These are phyloP conservation scores for Teleogryllus occipitalis DNA, from an alignment of 1,140 invertebrate species.

Conservation along the genomic window DNA sequence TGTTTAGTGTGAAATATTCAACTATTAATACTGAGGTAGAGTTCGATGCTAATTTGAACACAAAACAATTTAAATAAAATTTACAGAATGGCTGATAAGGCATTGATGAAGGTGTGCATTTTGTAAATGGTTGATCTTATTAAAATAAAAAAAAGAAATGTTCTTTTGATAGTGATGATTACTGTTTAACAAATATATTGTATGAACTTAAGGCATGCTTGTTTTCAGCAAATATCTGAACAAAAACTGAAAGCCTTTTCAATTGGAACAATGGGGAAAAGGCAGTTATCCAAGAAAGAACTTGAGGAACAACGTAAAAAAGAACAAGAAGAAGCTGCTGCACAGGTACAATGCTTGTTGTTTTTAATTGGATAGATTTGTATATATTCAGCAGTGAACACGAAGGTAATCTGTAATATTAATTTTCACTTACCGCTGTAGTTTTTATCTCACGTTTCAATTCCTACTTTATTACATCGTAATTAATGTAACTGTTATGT, in stretches of 20 bases:
- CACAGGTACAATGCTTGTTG: constrained; percentile 45
- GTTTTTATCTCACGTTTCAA: too few species aligned
- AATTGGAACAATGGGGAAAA: constrained; percentile 73
- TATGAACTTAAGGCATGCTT: background rate
- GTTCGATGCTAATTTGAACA: too few species aligned
- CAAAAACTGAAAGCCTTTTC: constrained; percentile 74
- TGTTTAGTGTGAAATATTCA: too few species aligned
- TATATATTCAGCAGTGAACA: too few species aligned
- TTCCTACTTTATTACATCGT: too few species aligned
- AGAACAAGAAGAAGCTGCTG: constrained; percentile 79
- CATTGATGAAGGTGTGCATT: constrained; percentile 14
- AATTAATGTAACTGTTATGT: too few species aligned
- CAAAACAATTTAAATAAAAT: too few species aligned
- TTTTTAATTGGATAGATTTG: too few species aligned
- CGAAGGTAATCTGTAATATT: too few species aligned
- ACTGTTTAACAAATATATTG: background rate
- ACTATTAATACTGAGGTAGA: too few species aligned
- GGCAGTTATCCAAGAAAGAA: constrained; percentile 74
- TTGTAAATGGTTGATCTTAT: background rate
- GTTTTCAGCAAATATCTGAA: constrained; percentile 52
- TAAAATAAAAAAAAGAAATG: background rate
- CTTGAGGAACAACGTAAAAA: constrained; percentile 80
- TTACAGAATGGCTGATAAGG: constrained; percentile 16
- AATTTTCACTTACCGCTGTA: too few species aligned
- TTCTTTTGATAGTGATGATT: background rate